Evolutionary conservation across 1,140 invertebrate genomes (phyloP), one percentile per base, ranked within the genome.

Genomic region (Neuroterus valhalla): DNA sequence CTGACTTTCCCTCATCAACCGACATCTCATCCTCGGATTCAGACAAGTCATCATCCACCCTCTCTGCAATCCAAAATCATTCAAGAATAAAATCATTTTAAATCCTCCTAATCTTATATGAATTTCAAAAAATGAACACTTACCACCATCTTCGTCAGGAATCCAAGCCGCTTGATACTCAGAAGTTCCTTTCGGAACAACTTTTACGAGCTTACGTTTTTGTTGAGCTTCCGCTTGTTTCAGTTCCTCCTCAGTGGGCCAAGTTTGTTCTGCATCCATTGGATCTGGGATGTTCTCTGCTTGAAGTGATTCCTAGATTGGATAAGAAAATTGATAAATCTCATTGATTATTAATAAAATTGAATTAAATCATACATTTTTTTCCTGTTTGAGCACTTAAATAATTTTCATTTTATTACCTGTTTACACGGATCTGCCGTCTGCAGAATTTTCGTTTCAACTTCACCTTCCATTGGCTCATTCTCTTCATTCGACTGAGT

Each of bases 131-230:
- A 19, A 67, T 50, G 42, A 70, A 23, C 26, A 55, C 55, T 70
- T 78, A 91, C 91, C 91, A 71, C 90, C 92, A 84, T 94, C 93
- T 70, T 92, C 91, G 80, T 96, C 94, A 4, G 95, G 91, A 86
- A 99, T 98, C 98, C 98, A 99, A 43, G 97, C 95, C 23, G 98
- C 96, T 90, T 99, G 98, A 89, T 99, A 99, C 70, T 96, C 96
- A 14, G 97, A 99, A 84, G 96, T 97, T 48, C 98, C 98, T 90
- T 97, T 97, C 0, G 97, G 97, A 26, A 98, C 94, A 83, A 93
- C 94, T 85, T 97, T 97, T 0, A 94, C 90, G 70, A 93, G 91
- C 87, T 94, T 94, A 79, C 91, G 92, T 75, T 93, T 94, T 80
- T 85, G 77, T 76, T 93, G 91, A 76, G 91, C 88, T 85, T 94